Evolutionary conservation across 2,888 invertebrate genomes (phyloP), one percentile per base, ranked within the genome.

Genomic region (Acleris cristana): DNA sequence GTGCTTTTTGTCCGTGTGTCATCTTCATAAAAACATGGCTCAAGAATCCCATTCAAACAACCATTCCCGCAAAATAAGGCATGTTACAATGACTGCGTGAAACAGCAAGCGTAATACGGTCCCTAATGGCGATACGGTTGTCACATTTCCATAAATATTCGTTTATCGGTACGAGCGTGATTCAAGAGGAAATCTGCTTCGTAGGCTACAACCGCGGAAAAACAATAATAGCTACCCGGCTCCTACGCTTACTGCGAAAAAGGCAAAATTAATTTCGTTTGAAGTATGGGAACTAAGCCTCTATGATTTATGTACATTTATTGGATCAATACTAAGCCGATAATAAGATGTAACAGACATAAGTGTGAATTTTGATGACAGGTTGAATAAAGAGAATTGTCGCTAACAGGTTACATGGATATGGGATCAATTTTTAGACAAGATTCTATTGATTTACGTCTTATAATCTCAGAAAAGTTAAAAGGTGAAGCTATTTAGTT

Each of bases 61-160:
- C 44, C 23, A 63, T 67, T 67, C 18, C n/a, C 54, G 34, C 57
- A 16, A 57, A 63, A 67, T 63, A 63, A 63, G 49, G 49, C 67
- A 57, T 67, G 58, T 67, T 58, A 63, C 52, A 66, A 44, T 57
- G 61, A 66, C 61, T 66, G 56, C 45, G 44, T 61, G 56, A 61
- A 61, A 63, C 49, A 58, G 58, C 67, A 54, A 48, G 53, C 61
- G 66, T 48, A 40, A 52, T 57, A 57, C 53, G 53, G 56, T 48
- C 48, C 57, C 19, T 67, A 63, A 67, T 63, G 58, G 63, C 53
- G n/a, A 49, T 49, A 53, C 58, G 62, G 62, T 79, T 75, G 80
- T 73, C 79, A 81, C 82, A 86, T 87, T 87, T 86, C 85, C 87
- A 87, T 87, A 87, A 85, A 86, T 85, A 87, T 87, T 86, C 87